Conservation (phyloP, 2,888 invertebrate species). For the Cancer borealis region DNA sequence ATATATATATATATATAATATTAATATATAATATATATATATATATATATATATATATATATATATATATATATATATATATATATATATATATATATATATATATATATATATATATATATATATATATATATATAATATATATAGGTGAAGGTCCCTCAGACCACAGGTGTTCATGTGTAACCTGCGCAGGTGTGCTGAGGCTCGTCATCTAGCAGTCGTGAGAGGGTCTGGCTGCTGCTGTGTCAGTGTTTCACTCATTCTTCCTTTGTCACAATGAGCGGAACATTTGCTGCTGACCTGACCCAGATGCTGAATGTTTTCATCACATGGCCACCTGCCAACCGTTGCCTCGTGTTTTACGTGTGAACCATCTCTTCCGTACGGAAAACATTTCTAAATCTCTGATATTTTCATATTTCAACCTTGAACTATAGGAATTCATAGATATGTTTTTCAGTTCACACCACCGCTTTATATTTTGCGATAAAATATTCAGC, state of each 20-base stretch:
- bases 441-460: background rate
- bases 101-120: background rate
- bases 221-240: background rate
- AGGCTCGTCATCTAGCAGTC: background rate
- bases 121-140: background rate
- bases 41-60: background rate
- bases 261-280: background rate
- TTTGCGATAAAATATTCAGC: background rate
- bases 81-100: no score
- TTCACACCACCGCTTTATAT: background rate
- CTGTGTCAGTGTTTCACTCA: background rate
- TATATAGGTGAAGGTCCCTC: constrained; percentile 15
- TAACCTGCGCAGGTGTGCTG: constrained; percentile 30
- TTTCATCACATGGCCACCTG: background rate
- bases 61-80: no score
- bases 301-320: background rate
- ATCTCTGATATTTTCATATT: background rate
- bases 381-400: background rate
- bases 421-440: background rate
- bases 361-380: background rate
- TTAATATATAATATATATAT: no score
- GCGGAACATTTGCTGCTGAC: background rate
- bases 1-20: no score
- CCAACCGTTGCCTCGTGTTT: background rate
- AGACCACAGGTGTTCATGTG: background rate